phyloP scores from a whole-genome alignment of 2,797 vertebrate species.

The Bufotes viridis region DNA sequence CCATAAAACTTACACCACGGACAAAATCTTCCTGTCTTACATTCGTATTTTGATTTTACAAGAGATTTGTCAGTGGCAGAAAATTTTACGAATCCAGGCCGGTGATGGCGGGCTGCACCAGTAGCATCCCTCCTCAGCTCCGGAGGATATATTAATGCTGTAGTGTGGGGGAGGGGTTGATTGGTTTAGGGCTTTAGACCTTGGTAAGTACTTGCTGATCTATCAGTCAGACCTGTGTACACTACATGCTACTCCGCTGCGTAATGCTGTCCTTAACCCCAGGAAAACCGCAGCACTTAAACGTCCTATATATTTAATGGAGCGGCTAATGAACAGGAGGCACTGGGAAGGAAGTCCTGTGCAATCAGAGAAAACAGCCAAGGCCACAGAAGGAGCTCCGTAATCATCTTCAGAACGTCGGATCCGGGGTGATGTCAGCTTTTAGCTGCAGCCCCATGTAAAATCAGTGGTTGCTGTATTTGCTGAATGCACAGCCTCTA shows the following conservation, averaged over 20 bases:
- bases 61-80: no score
- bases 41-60: no score
- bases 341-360: background rate
- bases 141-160: background rate
- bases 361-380: background rate
- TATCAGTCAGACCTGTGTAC: background rate
- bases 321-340: slow-evolving; percentile 16
- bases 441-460: background rate
- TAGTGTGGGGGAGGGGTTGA: background rate
- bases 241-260: background rate
- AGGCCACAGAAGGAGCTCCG: background rate
- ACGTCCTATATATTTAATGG: slow-evolving; percentile 17
- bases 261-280: background rate
- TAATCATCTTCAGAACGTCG: background rate
- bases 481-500: background rate
- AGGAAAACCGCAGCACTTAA: slow-evolving; percentile 29
- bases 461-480: background rate
- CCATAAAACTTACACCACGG: no score
- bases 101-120: no score
- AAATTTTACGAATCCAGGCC: no score
- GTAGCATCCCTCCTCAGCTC: background rate
- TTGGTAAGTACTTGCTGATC: background rate
- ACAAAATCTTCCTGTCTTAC: no score
- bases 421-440: background rate
- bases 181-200: background rate